A percentile compares a stretch with the other conserved stretches of the same genome.
Conservation (phyloP, 2,888 invertebrate genomes). For the Brachyptera putata region DNA sequence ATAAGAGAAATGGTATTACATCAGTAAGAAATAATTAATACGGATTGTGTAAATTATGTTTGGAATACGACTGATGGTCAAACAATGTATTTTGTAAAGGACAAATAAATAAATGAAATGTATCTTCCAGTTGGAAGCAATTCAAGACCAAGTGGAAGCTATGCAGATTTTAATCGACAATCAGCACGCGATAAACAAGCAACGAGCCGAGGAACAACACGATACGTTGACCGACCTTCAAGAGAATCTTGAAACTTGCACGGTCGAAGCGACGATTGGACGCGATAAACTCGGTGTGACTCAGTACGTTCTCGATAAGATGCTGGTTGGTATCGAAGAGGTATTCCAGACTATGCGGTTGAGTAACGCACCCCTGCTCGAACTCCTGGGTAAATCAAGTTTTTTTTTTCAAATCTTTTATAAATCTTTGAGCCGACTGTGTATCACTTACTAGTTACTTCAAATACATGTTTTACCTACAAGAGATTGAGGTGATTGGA, state of each 20-base stretch:
- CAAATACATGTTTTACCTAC: no score
- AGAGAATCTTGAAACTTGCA: constrained; percentile 50
- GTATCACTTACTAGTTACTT: no score
- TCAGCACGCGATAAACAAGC: constrained; percentile 55
- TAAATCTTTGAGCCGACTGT: no score
- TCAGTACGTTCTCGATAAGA: constrained; percentile 41
- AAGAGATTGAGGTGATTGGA: no score
- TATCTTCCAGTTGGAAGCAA: constrained; percentile 54
- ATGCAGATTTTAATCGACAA: constrained; percentile 62
- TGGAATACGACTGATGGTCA: no score
- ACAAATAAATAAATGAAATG: not conserved
- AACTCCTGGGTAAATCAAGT: constrained; percentile 64
- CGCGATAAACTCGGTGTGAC: constrained; percentile 45
- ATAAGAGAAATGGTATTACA: no score
- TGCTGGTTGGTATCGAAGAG: constrained; percentile 51
- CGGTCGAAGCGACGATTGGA: constrained; percentile 41
- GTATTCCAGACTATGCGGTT: constrained; percentile 62
- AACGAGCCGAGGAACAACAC: constrained; percentile 55
- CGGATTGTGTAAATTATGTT: no score
- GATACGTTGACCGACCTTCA: constrained; percentile 55
- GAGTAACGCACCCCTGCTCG: constrained; percentile 66
- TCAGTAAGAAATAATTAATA: no score
- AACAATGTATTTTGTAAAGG: not conserved
- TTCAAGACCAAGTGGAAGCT: constrained; percentile 63
- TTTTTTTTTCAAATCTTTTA: no score